Conservation (phyloP, 1,140 invertebrate species). For the Macrobrachium nipponense region DNA sequence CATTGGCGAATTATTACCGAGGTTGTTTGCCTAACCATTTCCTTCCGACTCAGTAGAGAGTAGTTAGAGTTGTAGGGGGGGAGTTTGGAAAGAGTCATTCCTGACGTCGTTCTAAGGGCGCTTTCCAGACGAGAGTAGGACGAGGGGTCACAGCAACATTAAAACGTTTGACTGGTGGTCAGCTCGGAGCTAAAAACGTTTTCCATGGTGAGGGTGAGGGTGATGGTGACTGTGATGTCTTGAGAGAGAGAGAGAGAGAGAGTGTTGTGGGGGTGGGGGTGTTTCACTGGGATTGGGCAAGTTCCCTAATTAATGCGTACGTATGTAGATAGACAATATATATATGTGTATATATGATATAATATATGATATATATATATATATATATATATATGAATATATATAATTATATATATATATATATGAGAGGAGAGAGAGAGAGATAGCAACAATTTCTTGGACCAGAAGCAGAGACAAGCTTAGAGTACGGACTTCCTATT, state of each 20-base stretch:
- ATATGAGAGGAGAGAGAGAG: background rate
- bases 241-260: conserved; percentile 4
- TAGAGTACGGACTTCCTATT: too few relatives aligned
- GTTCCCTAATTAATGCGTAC: too few relatives aligned
- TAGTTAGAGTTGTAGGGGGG: too few relatives aligned
- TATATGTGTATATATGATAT: too few relatives aligned
- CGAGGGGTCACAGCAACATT: background rate
- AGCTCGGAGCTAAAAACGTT: background rate
- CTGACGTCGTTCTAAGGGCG: conserved; percentile 21
- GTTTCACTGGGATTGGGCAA: too few relatives aligned
- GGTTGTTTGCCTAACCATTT: conserved; percentile 49
- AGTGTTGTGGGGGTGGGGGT: background rate
- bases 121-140: background rate
- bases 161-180: background rate
- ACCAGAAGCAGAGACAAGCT: too few relatives aligned
- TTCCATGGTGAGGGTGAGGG: background rate
- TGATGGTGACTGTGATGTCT: background rate
- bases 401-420: background rate
- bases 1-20: conserved; percentile 56
- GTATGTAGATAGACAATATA: too few relatives aligned
- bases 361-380: too few relatives aligned
- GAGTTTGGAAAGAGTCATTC: conserved; percentile 28
- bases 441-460: background rate
- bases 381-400: background rate
- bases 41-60: conserved; percentile 51